Conservation (phyloP, 2,888 invertebrate genomes). For the Podabrus alpinus region DNA sequence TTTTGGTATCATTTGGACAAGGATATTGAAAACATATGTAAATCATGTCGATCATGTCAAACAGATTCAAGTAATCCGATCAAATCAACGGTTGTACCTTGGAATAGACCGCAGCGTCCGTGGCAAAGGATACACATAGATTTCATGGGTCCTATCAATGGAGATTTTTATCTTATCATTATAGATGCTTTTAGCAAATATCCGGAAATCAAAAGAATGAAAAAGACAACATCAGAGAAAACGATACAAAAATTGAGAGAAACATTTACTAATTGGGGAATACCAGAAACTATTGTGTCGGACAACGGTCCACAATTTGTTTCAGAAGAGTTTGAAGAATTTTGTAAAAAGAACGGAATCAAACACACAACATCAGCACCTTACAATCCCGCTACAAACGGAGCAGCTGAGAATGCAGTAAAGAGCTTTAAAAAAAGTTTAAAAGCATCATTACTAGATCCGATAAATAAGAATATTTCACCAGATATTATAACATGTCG, state of each 20-base stretch:
- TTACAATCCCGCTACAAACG: background rate
- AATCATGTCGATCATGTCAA: slow-evolving; percentile 3
- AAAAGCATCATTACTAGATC: background rate
- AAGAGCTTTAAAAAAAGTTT: background rate
- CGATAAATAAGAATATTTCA: background rate
- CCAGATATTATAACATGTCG: too few relatives aligned
- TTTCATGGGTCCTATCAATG: background rate
- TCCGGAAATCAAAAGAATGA: background rate
- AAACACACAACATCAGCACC: background rate
- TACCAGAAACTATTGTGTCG: background rate
- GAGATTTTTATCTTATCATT: background rate
- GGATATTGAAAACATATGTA: slow-evolving; percentile 6
- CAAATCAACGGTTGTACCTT: too few relatives aligned
- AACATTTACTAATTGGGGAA: background rate
- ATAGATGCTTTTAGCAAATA: background rate
- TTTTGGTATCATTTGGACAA: slow-evolving; percentile 13
- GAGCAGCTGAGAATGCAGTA: background rate
- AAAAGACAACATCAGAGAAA: background rate
- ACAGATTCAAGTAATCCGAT: background rate
- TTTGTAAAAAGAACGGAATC: background rate
- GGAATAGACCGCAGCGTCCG: too few relatives aligned
- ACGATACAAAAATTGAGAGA: background rate
- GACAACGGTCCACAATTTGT: too few relatives aligned
- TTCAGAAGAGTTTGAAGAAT: background rate
- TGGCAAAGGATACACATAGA: background rate